Conservation (phyloP, 2,888 invertebrate species). For the Drosophila aldrichi region DNA sequence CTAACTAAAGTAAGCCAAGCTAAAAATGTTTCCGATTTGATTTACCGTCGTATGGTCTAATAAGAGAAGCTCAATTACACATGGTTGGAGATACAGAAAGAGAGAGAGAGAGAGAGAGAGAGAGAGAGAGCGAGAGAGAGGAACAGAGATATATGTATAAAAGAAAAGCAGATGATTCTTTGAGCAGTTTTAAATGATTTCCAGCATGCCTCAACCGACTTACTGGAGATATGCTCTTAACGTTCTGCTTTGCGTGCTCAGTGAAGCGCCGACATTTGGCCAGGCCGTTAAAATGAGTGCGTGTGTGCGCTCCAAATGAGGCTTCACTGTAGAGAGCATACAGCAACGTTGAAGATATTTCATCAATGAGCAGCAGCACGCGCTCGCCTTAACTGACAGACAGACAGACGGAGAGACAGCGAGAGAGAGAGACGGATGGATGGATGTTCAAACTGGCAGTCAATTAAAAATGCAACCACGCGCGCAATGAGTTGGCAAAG, state of each 20-base stretch:
- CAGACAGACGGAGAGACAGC: slow-evolving; percentile 10
- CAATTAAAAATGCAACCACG: slow-evolving; percentile 80
- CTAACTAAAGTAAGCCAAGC: not conserved
- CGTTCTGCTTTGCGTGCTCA: slow-evolving; percentile 59
- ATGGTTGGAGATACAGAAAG: not conserved
- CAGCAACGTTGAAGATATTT: slow-evolving; percentile 54
- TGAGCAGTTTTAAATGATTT: slow-evolving; percentile 5
- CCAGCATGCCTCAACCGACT: slow-evolving; percentile 5
- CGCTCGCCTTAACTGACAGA: slow-evolving; percentile 47
- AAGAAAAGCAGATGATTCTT: not conserved
- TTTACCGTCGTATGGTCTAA: not conserved
- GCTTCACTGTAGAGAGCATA: slow-evolving; percentile 59
- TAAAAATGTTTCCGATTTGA: not conserved
- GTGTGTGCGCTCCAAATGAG: slow-evolving; percentile 48
- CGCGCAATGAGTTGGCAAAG: slow-evolving; percentile 66
- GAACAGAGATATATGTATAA: not conserved
- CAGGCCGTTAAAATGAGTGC: slow-evolving; percentile 39
- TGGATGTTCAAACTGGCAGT: slow-evolving; percentile 40
- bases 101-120: not conserved
- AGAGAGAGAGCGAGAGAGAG: not conserved
- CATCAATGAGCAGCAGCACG: slow-evolving; percentile 76
- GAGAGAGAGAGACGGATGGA: slow-evolving; percentile 8
- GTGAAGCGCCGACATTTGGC: slow-evolving; percentile 56
- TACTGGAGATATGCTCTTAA: not conserved
- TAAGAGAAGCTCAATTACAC: not conserved